phyloP scores from a whole-genome alignment of 1,140 invertebrate genomes.

The Drosophila busckii region DNA sequence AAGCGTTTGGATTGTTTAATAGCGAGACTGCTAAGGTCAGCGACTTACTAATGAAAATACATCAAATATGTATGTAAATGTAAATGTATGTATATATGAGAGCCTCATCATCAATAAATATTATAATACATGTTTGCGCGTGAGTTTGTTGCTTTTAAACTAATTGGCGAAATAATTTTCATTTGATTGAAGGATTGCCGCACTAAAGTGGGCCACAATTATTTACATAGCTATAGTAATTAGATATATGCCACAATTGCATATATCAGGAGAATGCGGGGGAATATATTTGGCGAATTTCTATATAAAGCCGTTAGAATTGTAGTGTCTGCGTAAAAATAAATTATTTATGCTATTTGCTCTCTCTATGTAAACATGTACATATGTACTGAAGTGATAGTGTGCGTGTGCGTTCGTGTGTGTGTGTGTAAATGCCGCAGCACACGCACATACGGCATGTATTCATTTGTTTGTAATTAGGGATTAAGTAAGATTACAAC shows the following conservation, averaged over 20 bases:
- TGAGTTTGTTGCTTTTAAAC: slow-evolving; percentile 11
- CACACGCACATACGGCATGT: slow-evolving; percentile 28
- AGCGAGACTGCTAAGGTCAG: slow-evolving; percentile 19
- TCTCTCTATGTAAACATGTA: slow-evolving; percentile 6
- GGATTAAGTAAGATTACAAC: slow-evolving; percentile 75
- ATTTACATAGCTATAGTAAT: too few relatives aligned
- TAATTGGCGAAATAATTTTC: slow-evolving; percentile 38
- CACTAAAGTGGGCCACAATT: background rate
- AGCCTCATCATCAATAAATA: too few relatives aligned
- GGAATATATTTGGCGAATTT: too few relatives aligned
- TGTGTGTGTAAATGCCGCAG: background rate
- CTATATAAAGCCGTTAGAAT: too few relatives aligned
- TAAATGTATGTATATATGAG: background rate
- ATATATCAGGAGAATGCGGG: too few relatives aligned
- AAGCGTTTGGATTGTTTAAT: slow-evolving; percentile 33
- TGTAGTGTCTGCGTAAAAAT: slow-evolving; percentile 44
- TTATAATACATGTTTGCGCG: background rate
- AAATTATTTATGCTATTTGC: slow-evolving; percentile 53
- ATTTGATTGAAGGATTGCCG: slow-evolving; percentile 1
- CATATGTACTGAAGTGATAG: background rate
- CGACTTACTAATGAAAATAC: slow-evolving; percentile 32
- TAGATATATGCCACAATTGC: too few relatives aligned
- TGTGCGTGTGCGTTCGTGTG: background rate
- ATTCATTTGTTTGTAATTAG: slow-evolving; percentile 74
- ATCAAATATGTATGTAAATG: slow-evolving; percentile 2